Evolutionary conservation across 37 sponge, comb jelly and placozoan genomes (phyloP).

Genomic region (Cladorhizidae sp.): DNA sequence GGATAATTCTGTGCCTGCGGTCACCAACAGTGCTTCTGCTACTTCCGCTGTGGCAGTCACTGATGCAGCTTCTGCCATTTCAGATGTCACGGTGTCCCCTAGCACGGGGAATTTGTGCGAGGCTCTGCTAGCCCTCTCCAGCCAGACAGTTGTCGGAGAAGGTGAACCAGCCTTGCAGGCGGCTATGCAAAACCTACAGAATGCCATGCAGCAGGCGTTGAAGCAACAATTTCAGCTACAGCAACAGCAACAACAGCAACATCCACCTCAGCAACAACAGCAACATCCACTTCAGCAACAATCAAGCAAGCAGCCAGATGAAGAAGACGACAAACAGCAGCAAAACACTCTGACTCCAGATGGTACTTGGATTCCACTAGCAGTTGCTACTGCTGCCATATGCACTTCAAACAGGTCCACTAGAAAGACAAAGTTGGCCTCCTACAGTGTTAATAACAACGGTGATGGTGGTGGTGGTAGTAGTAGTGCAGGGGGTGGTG

Average conservation of each 20-base stretch:
- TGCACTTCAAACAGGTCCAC: not conserved
- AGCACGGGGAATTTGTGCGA: constrained; percentile 64
- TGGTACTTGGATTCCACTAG: not conserved
- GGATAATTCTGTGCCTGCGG: not conserved
- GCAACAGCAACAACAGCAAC: constrained; percentile 18
- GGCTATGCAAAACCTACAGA: constrained; percentile 14
- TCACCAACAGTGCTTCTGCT: not conserved
- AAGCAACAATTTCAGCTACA: constrained; percentile 20
- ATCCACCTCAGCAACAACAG: constrained; percentile 6
- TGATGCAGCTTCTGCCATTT: not conserved
- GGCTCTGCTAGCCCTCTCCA: constrained; percentile 67
- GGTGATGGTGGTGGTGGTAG: too few species aligned
- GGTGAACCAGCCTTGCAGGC: constrained; percentile 20
- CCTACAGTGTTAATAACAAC: not conserved
- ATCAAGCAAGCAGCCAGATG: not conserved
- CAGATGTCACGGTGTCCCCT: constrained; percentile 34
- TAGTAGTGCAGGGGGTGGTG: too few species aligned
- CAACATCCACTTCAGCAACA: constrained; percentile 7
- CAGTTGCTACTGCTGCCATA: not conserved
- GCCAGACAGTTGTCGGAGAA: not conserved
- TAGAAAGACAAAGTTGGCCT: not conserved
- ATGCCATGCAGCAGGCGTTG: constrained; percentile 3
- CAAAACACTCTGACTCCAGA: not conserved
- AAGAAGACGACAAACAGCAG: not conserved
- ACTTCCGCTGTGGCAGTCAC: not conserved